Evolutionary conservation across 2,113 vertebrate species (phyloP).

Genomic region (Protobothrops mucrosquamatus): DNA sequence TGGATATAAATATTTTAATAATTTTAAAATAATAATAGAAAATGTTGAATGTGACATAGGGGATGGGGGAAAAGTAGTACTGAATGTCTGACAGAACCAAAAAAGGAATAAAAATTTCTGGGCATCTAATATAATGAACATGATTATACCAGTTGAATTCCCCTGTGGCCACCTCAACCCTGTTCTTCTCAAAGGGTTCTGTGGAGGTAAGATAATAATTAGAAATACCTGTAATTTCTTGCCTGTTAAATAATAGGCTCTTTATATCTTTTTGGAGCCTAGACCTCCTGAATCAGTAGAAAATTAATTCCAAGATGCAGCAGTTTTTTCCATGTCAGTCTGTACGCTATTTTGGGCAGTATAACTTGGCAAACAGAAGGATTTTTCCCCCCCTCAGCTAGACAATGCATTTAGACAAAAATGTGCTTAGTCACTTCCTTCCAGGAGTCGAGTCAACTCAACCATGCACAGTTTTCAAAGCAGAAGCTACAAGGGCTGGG

Average conservation of each 20-base stretch:
- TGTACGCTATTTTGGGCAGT: neutral
- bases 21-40: neutral
- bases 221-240: neutral
- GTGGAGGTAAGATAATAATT: neutral
- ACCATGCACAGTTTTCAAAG: neutral
- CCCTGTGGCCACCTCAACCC: neutral
- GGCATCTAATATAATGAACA: neutral
- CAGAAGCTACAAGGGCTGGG: neutral
- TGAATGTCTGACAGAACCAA: neutral
- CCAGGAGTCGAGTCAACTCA: neutral
- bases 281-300: neutral
- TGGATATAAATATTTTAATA: neutral
- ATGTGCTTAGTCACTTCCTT: constrained; percentile 7
- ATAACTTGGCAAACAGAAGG: neutral
- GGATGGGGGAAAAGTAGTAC: neutral
- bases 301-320: neutral
- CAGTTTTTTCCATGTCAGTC: neutral
- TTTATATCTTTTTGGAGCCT: neutral
- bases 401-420: neutral
- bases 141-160: neutral
- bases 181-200: neutral
- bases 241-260: neutral
- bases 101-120: neutral
- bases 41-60: neutral
- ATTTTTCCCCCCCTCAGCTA: neutral